phyloP scores from a whole-genome alignment of 1,140 invertebrate genomes.

The Drosophila miranda region DNA sequence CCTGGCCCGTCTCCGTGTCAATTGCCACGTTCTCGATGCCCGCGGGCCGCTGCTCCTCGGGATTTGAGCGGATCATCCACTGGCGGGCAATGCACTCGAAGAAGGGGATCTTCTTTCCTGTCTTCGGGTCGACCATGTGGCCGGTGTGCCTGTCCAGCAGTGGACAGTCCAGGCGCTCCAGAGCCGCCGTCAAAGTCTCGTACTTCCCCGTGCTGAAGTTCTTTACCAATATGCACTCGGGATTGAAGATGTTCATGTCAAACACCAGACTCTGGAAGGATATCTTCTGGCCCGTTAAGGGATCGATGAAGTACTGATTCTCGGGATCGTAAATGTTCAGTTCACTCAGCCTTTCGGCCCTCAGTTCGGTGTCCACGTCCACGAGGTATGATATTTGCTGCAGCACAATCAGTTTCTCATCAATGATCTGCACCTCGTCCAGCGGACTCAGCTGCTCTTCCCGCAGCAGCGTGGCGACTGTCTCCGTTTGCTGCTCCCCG shows the following conservation, averaged over 20 bases:
- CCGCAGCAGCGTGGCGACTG: constrained; percentile 86
- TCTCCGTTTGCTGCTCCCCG: constrained; percentile 84
- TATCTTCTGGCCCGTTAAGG: constrained; percentile 88
- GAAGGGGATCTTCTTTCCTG: constrained; percentile 90
- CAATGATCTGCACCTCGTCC: constrained; percentile 86
- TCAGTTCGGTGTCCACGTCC: constrained; percentile 82
- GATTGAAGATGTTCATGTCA: constrained; percentile 88
- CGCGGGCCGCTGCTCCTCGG: constrained; percentile 83
- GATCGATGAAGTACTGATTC: constrained; percentile 90
- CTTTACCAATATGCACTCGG: constrained; percentile 89
- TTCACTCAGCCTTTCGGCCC: constrained; percentile 86
- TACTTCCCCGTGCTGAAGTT: constrained; percentile 88
- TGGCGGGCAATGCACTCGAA: constrained; percentile 91
- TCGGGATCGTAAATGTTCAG: constrained; percentile 89
- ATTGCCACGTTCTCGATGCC: constrained; percentile 70
- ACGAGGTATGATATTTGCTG: constrained; percentile 70
- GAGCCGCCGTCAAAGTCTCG: constrained; percentile 88
- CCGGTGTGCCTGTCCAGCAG: constrained; percentile 90
- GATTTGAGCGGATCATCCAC: constrained; percentile 86
- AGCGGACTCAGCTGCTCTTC: constrained; percentile 86
- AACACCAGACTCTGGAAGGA: constrained; percentile 91
- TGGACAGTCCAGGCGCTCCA: constrained; percentile 87
- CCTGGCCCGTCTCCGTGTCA: constrained; percentile 65
- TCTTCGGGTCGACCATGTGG: constrained; percentile 92
- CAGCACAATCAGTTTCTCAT: constrained; percentile 83